Base-by-base conservation (phyloP, 2,888 invertebrate species). In the Xestia xanthographa region DNA sequence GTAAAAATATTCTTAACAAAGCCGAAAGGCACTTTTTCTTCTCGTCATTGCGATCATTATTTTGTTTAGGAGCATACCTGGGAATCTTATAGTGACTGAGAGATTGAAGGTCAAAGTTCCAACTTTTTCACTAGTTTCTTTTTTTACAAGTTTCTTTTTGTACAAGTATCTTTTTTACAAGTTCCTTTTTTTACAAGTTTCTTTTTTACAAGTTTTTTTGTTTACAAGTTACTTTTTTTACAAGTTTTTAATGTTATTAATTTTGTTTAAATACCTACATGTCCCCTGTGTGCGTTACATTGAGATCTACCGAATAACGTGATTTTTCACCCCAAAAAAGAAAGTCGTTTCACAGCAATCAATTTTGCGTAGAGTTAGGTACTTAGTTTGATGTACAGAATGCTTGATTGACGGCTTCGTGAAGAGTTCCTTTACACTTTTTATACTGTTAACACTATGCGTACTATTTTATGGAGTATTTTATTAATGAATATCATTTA, bases 401-500 rank as follows among this genome's bases (percentile, higher is more conserved):
- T 20, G 22, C 9, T 48, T 22, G n/a, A 5, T 53, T n/a, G n/a
- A 48, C 6, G 20, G 50, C 22, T 50, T 53, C 11, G 11, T 53
- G 11, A 50, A 50, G 9, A 11, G 9, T 22, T 3, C 22, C 4
- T 50, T 50, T 50, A n/a, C n/a, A 22, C n/a, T 38, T 45, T 63
- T 45, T 62, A 38, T 2, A 5, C 0, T 6, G 5, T 17, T 34
- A 4, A 34, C 34, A 8, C 38, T 38, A n/a, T 38, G n/a, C 12
- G 8, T 17, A 26, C 17, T 29, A 26, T 58, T 58, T 29, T 26
- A 43, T n/a, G 26, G 34, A 29, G 2, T 29, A 38, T 79, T 50
- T 72, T 78, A 9, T 26, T 72, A 22, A 38, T 66, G n/a, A 80
- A 78, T 38, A 56, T 22, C 12, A 79, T 65, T 34, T 34, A 41